A percentile compares a stretch with the other conserved stretches of the same genome.
Evolutionary conservation across 2,113 vertebrate species (phyloP).

Genomic region (Empidonax traillii): DNA sequence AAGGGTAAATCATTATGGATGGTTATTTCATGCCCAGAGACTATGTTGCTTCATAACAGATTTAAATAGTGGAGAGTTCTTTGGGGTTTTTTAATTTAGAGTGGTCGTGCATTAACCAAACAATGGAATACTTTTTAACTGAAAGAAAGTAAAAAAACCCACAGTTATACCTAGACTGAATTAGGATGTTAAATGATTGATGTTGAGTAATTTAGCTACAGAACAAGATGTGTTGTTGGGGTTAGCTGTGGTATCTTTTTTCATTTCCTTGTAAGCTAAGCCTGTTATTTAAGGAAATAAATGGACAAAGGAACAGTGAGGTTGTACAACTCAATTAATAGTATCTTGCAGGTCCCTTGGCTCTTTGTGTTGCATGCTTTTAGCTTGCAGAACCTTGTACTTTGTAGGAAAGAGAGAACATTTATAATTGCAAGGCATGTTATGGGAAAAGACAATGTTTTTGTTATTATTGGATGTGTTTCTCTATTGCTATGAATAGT

Average conservation of each 20-base stretch:
- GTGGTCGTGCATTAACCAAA: background rate
- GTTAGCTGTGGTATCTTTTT: slow-evolving; percentile 10
- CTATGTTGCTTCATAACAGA: background rate
- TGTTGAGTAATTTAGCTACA: slow-evolving; percentile 43
- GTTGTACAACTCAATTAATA: slow-evolving; percentile 46
- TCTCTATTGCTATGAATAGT: background rate
- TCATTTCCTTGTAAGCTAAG: slow-evolving; percentile 10
- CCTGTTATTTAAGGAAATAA: slow-evolving; percentile 45
- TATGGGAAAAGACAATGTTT: background rate
- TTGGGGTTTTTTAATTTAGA: background rate
- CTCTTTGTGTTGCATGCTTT: background rate
- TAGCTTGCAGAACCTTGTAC: background rate
- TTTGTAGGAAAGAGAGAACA: background rate
- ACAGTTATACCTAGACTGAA: background rate
- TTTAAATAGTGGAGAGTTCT: background rate
- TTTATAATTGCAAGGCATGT: background rate
- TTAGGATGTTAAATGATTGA: slow-evolving; percentile 42
- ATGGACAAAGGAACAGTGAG: slow-evolving; percentile 8
- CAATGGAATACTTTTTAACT: background rate
- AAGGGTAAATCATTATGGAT: background rate
- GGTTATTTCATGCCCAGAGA: background rate
- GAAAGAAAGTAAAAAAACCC: slow-evolving; percentile 9
- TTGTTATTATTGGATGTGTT: background rate
- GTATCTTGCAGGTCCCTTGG: background rate
- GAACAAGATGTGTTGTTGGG: background rate